Conservation (phyloP, 92 coral and sea anemone species). For the Actinostola sp. region DNA sequence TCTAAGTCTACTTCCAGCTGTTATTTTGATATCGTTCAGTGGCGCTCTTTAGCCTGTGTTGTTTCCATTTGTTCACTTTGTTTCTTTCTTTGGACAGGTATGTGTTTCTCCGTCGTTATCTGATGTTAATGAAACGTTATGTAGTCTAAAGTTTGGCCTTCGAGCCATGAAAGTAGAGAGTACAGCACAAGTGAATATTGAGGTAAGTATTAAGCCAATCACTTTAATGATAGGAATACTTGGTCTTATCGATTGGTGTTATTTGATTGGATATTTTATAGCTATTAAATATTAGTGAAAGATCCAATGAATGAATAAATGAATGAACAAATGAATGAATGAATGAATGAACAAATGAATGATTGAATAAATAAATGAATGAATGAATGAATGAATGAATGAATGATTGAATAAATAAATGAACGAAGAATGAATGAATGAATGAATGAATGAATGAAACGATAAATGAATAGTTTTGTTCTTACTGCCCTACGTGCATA, state of each 20-base stretch:
- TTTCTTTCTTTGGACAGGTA: constrained; percentile 46
- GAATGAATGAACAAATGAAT: neutral
- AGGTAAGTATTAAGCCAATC: too few relatives aligned
- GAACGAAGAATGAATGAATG: neutral
- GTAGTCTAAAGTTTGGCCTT: constrained; percentile 87
- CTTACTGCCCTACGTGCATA: too few relatives aligned
- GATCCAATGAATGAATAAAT: too few relatives aligned
- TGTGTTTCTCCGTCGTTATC: constrained; percentile 85
- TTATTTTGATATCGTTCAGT: neutral
- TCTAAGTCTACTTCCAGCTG: too few relatives aligned
- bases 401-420: neutral
- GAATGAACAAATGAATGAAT: neutral
- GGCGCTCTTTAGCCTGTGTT: neutral
- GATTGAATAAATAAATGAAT: neutral
- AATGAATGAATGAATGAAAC: constrained; percentile 6
- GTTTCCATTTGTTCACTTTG: neutral
- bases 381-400: too few relatives aligned
- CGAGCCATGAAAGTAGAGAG: constrained; percentile 89
- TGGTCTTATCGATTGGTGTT: too few relatives aligned
- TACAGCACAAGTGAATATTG: constrained; percentile 80
- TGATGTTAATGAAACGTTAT: constrained; percentile 85
- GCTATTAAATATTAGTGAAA: too few relatives aligned
- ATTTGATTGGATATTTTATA: too few relatives aligned
- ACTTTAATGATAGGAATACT: too few relatives aligned
- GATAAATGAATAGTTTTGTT: neutral